A percentile compares a stretch with the other conserved stretches of the same genome.
Conservation (phyloP, 2,113 vertebrate species). For the Diadophis punctatus region DNA sequence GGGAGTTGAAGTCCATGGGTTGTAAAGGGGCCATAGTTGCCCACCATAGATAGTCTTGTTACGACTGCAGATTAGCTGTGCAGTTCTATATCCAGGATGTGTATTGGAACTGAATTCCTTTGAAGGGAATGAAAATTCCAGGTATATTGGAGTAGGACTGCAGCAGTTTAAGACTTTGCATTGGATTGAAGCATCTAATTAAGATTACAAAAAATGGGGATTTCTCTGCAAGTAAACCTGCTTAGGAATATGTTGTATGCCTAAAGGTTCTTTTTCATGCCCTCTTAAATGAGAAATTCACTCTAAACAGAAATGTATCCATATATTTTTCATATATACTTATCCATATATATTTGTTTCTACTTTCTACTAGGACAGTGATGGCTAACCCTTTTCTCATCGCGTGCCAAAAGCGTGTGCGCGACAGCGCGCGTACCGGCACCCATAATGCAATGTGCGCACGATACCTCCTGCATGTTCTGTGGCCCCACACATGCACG, state of each 20-base stretch:
- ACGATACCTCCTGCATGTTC: too few relatives aligned
- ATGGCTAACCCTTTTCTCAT: too few relatives aligned
- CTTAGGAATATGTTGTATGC: not conserved
- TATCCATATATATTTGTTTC: not conserved
- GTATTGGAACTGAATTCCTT: not conserved
- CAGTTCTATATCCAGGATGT: not conserved
- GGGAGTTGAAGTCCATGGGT: not conserved
- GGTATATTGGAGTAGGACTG: not conserved
- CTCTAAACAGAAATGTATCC: not conserved
- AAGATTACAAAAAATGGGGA: not conserved
- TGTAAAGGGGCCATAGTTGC: not conserved
- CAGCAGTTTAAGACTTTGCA: not conserved
- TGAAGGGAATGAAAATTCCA: not conserved
- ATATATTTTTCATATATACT: not conserved
- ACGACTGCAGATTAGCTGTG: not conserved
- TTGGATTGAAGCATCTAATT: not conserved
- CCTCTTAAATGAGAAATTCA: not conserved
- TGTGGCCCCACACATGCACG: too few relatives aligned
- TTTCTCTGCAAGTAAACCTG: not conserved
- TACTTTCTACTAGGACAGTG: too few relatives aligned
- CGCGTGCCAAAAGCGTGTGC: too few relatives aligned
- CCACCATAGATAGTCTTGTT: not conserved
- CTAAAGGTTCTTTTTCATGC: not conserved
- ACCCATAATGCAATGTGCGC: too few relatives aligned
- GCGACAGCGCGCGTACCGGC: too few relatives aligned